These are phyloP conservation scores for Heterohyrax brucei DNA, from an alignment of 2,797 vertebrate genomes.

Conservation along the genomic window DNA sequence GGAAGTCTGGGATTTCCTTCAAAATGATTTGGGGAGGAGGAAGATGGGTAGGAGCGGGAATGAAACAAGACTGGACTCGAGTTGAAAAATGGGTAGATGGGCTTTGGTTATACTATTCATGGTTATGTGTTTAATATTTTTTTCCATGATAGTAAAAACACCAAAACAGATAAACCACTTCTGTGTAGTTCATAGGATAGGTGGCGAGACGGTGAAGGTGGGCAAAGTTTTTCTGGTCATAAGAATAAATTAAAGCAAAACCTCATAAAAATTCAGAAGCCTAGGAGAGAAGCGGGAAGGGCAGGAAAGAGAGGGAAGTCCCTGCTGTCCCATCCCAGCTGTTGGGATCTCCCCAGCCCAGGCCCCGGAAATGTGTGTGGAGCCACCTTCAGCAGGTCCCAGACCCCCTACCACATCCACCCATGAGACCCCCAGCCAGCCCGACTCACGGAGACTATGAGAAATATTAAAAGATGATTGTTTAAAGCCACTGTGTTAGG, in stretches of 20 bases:
- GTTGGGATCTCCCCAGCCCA: no score
- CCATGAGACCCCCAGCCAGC: background rate
- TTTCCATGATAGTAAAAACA: background rate
- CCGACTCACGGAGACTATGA: background rate
- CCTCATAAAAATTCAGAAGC: background rate
- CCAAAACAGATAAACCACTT: background rate
- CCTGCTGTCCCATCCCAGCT: no score
- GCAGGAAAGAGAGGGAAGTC: background rate
- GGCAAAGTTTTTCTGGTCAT: background rate
- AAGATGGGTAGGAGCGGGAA: rapidly evolving
- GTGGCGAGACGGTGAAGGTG: no score
- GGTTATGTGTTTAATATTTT: background rate
- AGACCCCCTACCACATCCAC: background rate
- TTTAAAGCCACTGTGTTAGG: background rate
- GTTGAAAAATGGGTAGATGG: background rate
- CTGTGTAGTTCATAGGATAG: background rate
- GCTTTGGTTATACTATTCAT: background rate
- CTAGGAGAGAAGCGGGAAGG: background rate
- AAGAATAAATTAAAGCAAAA: background rate
- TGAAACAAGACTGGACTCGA: background rate
- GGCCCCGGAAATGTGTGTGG: no score
- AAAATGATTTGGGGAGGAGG: background rate
- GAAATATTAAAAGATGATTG: background rate
- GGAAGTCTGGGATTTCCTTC: background rate
- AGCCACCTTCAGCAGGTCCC: no score